These are phyloP conservation scores for Acyrthosiphon pisum DNA, from an alignment of 1,140 invertebrate species.

Conservation along the genomic window DNA sequence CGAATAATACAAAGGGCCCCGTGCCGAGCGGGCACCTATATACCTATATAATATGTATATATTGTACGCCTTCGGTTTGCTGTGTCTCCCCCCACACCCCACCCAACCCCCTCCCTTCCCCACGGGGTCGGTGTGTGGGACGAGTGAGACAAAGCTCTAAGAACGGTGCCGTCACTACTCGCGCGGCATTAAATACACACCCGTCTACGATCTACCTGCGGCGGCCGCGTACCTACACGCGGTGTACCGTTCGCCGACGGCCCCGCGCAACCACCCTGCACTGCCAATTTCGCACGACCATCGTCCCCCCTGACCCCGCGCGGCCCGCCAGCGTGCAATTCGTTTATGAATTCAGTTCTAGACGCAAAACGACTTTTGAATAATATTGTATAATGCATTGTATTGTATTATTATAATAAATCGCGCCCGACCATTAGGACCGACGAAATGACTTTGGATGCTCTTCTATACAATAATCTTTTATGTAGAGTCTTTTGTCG, in stretches of 20 bases:
- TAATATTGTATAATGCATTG: background rate
- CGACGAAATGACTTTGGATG: background rate
- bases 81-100: background rate
- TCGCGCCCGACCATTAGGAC: background rate
- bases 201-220: background rate
- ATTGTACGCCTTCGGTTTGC: background rate
- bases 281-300: background rate
- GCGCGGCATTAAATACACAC: background rate
- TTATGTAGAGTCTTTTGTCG: background rate
- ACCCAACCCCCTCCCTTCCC: too few species aligned
- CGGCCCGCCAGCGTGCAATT: background rate
- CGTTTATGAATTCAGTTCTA: background rate
- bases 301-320: too few species aligned
- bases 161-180: background rate
- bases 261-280: background rate
- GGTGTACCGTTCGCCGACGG: background rate
- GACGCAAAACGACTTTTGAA: background rate
- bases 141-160: background rate
- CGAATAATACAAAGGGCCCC: background rate
- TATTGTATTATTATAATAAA: background rate
- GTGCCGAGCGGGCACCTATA: background rate
- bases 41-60: background rate
- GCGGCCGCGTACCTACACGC: too few species aligned
- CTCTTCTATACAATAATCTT: too few species aligned
- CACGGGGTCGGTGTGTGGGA: background rate